Evolutionary conservation across 2,888 invertebrate species (phyloP), one percentile per base, ranked within the genome.

Genomic region (Drosophila basisetae): DNA sequence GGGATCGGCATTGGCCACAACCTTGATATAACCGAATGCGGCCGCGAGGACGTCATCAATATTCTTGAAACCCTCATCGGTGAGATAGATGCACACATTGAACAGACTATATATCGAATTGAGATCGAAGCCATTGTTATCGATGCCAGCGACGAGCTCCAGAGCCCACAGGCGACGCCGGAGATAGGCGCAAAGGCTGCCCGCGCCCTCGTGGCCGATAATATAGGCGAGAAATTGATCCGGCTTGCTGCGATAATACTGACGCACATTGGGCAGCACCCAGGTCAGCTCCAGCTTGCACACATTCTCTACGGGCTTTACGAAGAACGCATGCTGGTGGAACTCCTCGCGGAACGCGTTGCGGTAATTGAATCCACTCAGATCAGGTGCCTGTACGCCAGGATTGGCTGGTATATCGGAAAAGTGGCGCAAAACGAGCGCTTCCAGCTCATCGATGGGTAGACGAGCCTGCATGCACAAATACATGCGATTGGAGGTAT

Each of bases 401-500:
- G 10, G 31, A 92, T 97, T 97, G 68, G 94, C 95, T 1, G 96
- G 96, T 25, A 98, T 95, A 58, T 94, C 94, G 0, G 96, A 94
- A 92, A 98, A 98, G 81, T 95, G 95, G 82, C 94, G 94, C 7
- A 94, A 85, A 30, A 91, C 92, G 68, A 93, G 69, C 13, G 83
- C 61, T 62, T 93, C 93, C 22, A 94, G 69, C n/a, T 92, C 92
- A n/a, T 93, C 92, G 11, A 94, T 90, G 3, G 93, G 91, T 37
- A 92, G 70, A 3, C 92, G 90, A 37, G 96, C 96, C 94, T 97
- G 97, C 28, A 98, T 95, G 53, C 97, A 96, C 4, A 98, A 93
- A 11, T 96, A 97, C 98, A 98, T 98, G 80, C 97, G 95, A 88
- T 98, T 96, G 11, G 97, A 97, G 43, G 97, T 96, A 91, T 98